phyloP scores from a whole-genome alignment of 1,140 invertebrate species.

The Drosophila sproati region DNA sequence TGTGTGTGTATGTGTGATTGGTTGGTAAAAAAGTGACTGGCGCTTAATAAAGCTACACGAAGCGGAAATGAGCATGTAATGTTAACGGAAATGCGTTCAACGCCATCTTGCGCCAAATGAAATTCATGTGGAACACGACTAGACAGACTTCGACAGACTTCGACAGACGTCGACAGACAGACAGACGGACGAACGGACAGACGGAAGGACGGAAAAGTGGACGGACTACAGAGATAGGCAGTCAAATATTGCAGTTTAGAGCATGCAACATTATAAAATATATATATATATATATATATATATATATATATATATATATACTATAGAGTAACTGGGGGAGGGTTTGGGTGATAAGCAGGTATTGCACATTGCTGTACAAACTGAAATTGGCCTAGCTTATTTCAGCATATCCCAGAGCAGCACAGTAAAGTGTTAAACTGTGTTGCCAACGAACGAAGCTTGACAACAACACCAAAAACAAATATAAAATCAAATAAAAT shows the following conservation, averaged over 20 bases:
- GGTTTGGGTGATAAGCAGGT: background rate
- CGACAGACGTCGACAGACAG: no score
- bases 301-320: background rate
- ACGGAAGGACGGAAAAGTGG: background rate
- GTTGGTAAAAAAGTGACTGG: slow-evolving; percentile 25
- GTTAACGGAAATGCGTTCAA: slow-evolving; percentile 80
- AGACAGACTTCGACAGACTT: no score
- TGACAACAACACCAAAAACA: slow-evolving; percentile 2
- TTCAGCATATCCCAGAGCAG: slow-evolving; percentile 54
- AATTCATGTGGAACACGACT: slow-evolving; percentile 23
- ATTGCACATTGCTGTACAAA: slow-evolving; percentile 11
- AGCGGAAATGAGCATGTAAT: slow-evolving; percentile 82
- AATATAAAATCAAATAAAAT: slow-evolving; percentile 25
- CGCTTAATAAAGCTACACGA: slow-evolving; percentile 78
- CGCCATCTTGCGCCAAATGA: slow-evolving; percentile 67
- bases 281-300: slow-evolving; percentile 3
- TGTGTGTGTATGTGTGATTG: slow-evolving; percentile 14
- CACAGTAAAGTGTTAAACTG: slow-evolving; percentile 78
- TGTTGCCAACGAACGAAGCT: slow-evolving; percentile 52
- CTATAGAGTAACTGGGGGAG: background rate
- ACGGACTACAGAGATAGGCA: slow-evolving; percentile 4
- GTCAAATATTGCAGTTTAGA: slow-evolving; percentile 25
- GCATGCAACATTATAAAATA: background rate
- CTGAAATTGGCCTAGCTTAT: slow-evolving; percentile 56
- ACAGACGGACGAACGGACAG: background rate